Base-by-base conservation (phyloP, 2,797 vertebrate genomes). In the Chelidonichthys spinosus region DNA sequence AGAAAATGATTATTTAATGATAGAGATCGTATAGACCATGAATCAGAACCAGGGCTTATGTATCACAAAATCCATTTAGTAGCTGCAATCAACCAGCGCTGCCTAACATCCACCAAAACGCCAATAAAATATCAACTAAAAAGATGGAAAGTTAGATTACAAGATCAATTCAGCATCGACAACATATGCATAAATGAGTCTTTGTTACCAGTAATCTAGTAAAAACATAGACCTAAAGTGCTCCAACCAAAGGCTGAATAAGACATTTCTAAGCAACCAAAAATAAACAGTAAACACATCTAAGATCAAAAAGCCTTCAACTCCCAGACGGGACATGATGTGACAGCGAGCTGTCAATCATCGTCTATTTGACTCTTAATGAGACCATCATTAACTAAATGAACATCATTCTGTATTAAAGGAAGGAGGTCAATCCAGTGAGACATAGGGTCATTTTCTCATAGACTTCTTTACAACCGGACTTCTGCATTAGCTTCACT, bases 1-100 rank as follows among this genome's bases (percentile, higher is more conserved):
- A 64, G 66, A 68, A 76, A 83, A 84, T 72, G 53, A 90, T 83
- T 64, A 76, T 72, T 79, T 83, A 74, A 85, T 79, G 76, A 79
- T 53, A 74, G 65, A 37, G 44, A 56, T 52, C 15, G 47, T 71
- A 61, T 36, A 58, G 62, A 76, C 35, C 14, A 83, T 79, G 39
- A 61, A 85, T 81, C 54, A 50, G 47, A 54, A 70, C 39, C 46
- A 59, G 11, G 5, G 58, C 35, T 49, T 61, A 72, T 67, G 65
- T 56, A 62, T 79, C 64, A 67, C 63, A 56, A 62, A 81, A 75
- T 79, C 75, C 18, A 82, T 72, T 69, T 25, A 18, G 46, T 54
- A 32, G 69, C 76, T 79, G 60, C 62, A 76, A 62, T 76, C 77
- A 63, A 69, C 13, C 46, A 65, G 36, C 6, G 50, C 39, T 66